These are phyloP conservation scores for Decapterus maruadsi DNA, from an alignment of 2,797 vertebrate genomes.

Conservation along the genomic window DNA sequence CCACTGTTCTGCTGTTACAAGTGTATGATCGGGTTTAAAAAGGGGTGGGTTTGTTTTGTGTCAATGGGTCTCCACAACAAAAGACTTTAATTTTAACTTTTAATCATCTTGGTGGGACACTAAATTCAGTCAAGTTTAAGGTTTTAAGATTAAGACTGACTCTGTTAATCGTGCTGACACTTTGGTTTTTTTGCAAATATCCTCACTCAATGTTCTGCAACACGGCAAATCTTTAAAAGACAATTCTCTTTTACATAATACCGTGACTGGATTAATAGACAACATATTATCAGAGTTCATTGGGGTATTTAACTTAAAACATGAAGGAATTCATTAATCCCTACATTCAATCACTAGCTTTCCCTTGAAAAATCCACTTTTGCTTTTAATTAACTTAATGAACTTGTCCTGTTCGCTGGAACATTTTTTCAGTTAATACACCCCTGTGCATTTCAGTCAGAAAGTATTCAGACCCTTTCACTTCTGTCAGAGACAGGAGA, in stretches of 20 bases:
- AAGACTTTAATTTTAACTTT: slow-evolving; percentile 2
- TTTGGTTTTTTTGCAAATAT: slow-evolving; percentile 14
- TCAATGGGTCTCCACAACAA: slow-evolving; percentile 25
- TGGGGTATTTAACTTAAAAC: slow-evolving; percentile 27
- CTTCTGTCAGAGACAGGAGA: no score
- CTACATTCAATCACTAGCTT: slow-evolving; percentile 33
- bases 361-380: slow-evolving; percentile 43
- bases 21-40: slow-evolving; percentile 23
- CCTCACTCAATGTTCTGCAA: slow-evolving; percentile 20
- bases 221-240: slow-evolving; percentile 18
- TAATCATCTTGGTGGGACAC: neutral
- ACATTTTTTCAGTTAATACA: slow-evolving; percentile 20
- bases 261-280: slow-evolving; percentile 13
- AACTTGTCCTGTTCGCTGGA: slow-evolving; percentile 19
- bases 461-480: no score
- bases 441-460: no score
- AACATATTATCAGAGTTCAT: slow-evolving; percentile 8
- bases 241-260: neutral
- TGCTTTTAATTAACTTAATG: slow-evolving; percentile 28
- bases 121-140: slow-evolving; percentile 3
- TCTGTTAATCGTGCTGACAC: slow-evolving; percentile 26
- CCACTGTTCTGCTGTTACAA: slow-evolving; percentile 43
- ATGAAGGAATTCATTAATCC: slow-evolving; percentile 27
- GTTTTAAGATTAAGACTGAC: neutral
- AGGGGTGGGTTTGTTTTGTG: slow-evolving; percentile 11